A percentile compares a stretch with the other conserved stretches of the same genome.
phyloP scores from a whole-genome alignment of 1,140 invertebrate genomes.

The Scylla paramamosain region DNA sequence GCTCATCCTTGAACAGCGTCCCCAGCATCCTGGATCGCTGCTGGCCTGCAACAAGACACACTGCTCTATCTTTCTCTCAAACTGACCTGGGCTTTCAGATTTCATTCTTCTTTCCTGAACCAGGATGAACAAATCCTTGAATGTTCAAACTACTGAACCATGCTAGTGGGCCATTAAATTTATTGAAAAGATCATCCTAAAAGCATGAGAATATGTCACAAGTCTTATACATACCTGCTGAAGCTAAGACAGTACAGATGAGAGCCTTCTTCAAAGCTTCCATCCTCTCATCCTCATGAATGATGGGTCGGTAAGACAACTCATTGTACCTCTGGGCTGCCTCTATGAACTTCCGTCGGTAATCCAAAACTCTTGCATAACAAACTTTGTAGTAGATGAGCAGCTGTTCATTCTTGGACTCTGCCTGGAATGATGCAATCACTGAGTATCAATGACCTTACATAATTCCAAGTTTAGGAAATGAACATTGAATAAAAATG shows the following conservation, averaged over 20 bases:
- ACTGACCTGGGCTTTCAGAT: no score
- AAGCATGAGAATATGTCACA: background rate
- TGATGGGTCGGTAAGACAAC: constrained; percentile 95
- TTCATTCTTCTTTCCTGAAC: no score
- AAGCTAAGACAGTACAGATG: constrained; percentile 97
- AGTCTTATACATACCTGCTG: constrained; percentile 86
- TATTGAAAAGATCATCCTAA: background rate
- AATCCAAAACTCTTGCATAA: constrained; percentile 97
- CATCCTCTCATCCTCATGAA: constrained; percentile 96
- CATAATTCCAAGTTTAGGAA: no score
- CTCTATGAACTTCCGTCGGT: constrained; percentile 98
- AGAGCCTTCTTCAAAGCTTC: constrained; percentile 96
- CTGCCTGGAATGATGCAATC: constrained; percentile 84
- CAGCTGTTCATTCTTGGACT: constrained; percentile 95
- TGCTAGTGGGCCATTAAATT: background rate
- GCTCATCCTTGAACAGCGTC: constrained; percentile 98
- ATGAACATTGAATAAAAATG: no score
- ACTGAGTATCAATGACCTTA: no score
- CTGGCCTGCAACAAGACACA: constrained; percentile 82
- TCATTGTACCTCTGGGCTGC: constrained; percentile 99
- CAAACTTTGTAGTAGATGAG: constrained; percentile 99
- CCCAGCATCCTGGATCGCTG: constrained; percentile 98
- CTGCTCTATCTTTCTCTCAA: background rate
- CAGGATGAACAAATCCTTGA: no score
- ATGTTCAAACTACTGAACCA: background rate